A percentile compares a stretch with the other conserved stretches of the same genome.
These are phyloP conservation scores for Creontiades dilutus DNA, from an alignment of 2,888 invertebrate genomes.

Conservation along the genomic window DNA sequence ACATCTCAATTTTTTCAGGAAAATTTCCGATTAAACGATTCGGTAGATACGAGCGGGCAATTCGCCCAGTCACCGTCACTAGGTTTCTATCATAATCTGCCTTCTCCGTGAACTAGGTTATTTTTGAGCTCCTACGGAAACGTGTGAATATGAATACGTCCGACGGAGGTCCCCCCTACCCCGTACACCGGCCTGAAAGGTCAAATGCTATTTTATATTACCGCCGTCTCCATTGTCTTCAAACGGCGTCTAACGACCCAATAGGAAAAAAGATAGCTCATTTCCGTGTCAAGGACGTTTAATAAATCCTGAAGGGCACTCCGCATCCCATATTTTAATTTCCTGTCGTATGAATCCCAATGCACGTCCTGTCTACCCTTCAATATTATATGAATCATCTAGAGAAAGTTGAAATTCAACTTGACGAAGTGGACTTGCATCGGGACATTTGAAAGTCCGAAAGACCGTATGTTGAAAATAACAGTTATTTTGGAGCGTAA, in stretches of 20 bases:
- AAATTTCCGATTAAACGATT: too few relatives aligned
- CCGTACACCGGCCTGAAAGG: neutral
- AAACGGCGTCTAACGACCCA: slow-evolving; percentile 43
- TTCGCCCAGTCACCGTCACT: neutral
- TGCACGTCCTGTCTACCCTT: too few relatives aligned
- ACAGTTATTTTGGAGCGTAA: too few relatives aligned
- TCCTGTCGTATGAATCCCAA: neutral
- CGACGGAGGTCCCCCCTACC: neutral
- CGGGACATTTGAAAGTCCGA: too few relatives aligned
- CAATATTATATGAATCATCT: too few relatives aligned
- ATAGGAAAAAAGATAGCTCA: slow-evolving; percentile 39
- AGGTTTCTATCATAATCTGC: neutral
- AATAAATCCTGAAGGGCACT: neutral
- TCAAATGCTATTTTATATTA: slow-evolving; percentile 46
- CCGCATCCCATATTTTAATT: neutral
- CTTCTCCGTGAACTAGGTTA: slow-evolving; percentile 26
- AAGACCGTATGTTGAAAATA: too few relatives aligned
- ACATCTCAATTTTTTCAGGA: too few relatives aligned
- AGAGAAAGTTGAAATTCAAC: too few relatives aligned
- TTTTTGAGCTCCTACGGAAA: slow-evolving; percentile 11
- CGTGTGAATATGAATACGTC: neutral
- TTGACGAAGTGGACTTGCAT: too few relatives aligned
- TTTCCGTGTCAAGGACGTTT: slow-evolving; percentile 46
- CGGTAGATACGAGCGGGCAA: neutral
- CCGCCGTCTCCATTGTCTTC: slow-evolving; percentile 28